These are phyloP conservation scores for Argya squamiceps DNA, from an alignment of 2,797 vertebrate species.

Conservation along the genomic window DNA sequence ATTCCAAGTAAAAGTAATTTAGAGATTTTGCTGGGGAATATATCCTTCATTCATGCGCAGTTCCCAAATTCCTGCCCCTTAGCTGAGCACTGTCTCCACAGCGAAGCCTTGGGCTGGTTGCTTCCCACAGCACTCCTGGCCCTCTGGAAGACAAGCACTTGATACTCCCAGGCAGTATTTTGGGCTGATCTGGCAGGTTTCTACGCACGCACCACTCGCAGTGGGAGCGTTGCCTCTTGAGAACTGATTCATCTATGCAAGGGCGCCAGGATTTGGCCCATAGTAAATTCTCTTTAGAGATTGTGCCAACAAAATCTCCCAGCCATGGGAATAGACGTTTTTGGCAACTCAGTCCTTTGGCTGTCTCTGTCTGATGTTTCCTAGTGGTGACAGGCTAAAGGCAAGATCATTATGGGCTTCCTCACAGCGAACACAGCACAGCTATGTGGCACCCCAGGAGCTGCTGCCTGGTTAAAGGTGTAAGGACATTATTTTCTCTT, in stretches of 20 bases:
- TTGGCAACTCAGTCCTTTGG: conserved; percentile 68
- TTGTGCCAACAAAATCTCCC: conserved; percentile 57
- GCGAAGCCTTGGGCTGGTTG: background rate
- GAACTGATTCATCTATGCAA: conserved; percentile 38
- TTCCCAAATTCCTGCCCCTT: background rate
- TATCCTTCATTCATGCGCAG: background rate
- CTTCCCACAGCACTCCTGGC: background rate
- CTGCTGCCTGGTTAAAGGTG: conserved; percentile 44
- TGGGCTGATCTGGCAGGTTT: background rate
- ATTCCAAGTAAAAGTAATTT: background rate
- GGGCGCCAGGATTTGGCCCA: conserved; percentile 54
- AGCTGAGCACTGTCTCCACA: background rate
- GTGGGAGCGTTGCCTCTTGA: conserved; percentile 30
- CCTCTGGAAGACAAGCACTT: background rate
- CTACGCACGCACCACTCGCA: background rate
- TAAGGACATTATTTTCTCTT: conserved; percentile 24
- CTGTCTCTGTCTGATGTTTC: conserved; percentile 65
- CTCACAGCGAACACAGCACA: conserved; percentile 55
- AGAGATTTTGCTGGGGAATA: background rate
- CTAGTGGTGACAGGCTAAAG: conserved; percentile 67
- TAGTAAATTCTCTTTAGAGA: conserved; percentile 60
- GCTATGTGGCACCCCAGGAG: conserved; percentile 70
- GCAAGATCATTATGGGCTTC: conserved; percentile 72
- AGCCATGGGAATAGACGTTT: conserved; percentile 71
- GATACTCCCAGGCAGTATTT: background rate